A percentile compares a stretch with the other conserved stretches of the same genome.
Conservation (phyloP, 2,888 invertebrate genomes). For the Idaea aversata region DNA sequence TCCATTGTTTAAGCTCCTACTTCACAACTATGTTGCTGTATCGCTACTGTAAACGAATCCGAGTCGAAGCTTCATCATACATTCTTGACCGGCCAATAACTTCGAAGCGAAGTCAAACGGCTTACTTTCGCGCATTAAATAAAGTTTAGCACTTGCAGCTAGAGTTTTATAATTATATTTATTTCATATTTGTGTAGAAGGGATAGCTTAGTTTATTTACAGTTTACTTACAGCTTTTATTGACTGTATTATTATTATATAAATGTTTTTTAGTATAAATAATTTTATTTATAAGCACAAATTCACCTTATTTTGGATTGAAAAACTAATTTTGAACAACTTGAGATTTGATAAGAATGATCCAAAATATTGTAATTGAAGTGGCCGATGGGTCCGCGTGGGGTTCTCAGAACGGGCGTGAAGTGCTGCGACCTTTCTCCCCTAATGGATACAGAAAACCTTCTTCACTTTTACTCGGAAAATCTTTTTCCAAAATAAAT, state of each 20-base stretch:
- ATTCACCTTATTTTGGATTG: constrained; percentile 30
- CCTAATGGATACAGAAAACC: constrained; percentile 71
- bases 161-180: too few species aligned
- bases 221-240: too few species aligned
- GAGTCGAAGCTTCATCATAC: constrained; percentile 18
- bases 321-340: constrained; percentile 37
- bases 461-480: constrained; percentile 67
- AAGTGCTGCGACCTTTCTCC: constrained; percentile 61
- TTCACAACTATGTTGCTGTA: constrained; percentile 48
- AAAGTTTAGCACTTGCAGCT: neutral
- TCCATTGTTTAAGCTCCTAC: constrained; percentile 51
- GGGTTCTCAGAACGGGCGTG: constrained; percentile 35
- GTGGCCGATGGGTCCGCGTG: constrained; percentile 44
- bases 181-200: too few species aligned
- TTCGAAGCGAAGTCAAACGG: neutral
- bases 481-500: constrained; percentile 75
- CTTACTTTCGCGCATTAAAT: neutral
- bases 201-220: too few species aligned
- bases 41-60: constrained; percentile 55
- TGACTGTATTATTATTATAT: too few species aligned
- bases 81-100: neutral
- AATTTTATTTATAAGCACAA: neutral
- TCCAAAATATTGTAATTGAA: constrained; percentile 65
- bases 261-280: too few species aligned
- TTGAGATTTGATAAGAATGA: constrained; percentile 43